Evolutionary conservation across 2,888 invertebrate species (phyloP).

Genomic region (Hirtodrosophila duncani): DNA sequence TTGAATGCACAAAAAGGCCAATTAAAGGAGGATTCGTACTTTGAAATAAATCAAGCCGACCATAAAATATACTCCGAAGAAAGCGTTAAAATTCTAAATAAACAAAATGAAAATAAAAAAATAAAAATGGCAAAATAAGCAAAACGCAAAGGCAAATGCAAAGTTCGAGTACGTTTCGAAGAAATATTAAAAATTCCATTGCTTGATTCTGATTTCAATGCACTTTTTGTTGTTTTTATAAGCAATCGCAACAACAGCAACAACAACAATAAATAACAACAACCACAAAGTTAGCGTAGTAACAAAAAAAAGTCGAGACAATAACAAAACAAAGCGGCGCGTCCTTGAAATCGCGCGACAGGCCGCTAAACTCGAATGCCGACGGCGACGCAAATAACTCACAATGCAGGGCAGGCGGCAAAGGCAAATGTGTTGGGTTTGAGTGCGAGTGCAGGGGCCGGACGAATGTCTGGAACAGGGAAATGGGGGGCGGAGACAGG

Average conservation of each 20-base stretch:
- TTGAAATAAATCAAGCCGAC: slow-evolving; percentile 40
- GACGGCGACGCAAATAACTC: slow-evolving; percentile 64
- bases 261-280: slow-evolving; percentile 15
- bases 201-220: slow-evolving; percentile 59
- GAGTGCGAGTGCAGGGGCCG: no score
- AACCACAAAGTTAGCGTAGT: slow-evolving; percentile 8
- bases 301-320: slow-evolving; percentile 58
- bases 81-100: slow-evolving; percentile 51
- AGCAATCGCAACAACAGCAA: slow-evolving; percentile 18
- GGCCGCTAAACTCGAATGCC: slow-evolving; percentile 61
- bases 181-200: slow-evolving; percentile 48
- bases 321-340: slow-evolving; percentile 61
- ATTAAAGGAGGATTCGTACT: slow-evolving; percentile 2
- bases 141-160: slow-evolving; percentile 26
- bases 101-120: slow-evolving; percentile 31
- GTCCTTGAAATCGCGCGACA: slow-evolving; percentile 63
- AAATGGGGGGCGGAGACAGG: slow-evolving; percentile 18
- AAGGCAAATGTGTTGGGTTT: slow-evolving; percentile 3
- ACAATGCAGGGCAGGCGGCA: slow-evolving; percentile 30
- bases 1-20: slow-evolving; percentile 15
- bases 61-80: slow-evolving; percentile 39
- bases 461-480: no score
- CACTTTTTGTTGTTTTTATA: slow-evolving; percentile 45
- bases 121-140: slow-evolving; percentile 30
- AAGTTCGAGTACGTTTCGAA: slow-evolving; percentile 46